Conservation (phyloP, 2,113 vertebrate species). For the Desmodus rotundus region DNA sequence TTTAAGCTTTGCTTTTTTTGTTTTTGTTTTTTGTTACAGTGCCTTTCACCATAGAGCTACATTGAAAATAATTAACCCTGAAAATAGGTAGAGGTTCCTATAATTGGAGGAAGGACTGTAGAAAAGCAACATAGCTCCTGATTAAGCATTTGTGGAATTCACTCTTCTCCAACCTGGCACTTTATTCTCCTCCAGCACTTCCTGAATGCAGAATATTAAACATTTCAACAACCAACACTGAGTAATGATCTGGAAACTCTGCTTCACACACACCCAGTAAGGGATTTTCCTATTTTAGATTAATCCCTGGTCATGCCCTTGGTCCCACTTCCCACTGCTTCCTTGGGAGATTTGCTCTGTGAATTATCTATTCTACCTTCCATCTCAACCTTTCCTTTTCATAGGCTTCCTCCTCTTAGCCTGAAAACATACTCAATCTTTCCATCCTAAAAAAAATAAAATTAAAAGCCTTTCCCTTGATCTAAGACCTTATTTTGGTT, state of each 20-base stretch:
- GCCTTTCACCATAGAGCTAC: neutral
- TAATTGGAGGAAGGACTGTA: neutral
- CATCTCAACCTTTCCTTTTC: neutral
- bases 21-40: neutral
- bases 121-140: neutral
- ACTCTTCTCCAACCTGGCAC: neutral
- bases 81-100: neutral
- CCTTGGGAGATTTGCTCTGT: neutral
- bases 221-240: neutral
- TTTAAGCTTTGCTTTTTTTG: neutral
- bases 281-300: neutral
- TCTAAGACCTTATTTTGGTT: constrained; percentile 2
- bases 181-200: constrained; percentile 3
- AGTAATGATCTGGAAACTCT: neutral
- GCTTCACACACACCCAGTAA: neutral
- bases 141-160: neutral
- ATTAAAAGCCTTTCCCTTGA: neutral
- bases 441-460: neutral
- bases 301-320: neutral
- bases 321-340: neutral
- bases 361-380: neutral
- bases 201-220: neutral
- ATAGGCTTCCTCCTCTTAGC: neutral
- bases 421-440: neutral
- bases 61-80: neutral